phyloP scores from a whole-genome alignment of 2,797 vertebrate species.

The Strix occidentalis region DNA sequence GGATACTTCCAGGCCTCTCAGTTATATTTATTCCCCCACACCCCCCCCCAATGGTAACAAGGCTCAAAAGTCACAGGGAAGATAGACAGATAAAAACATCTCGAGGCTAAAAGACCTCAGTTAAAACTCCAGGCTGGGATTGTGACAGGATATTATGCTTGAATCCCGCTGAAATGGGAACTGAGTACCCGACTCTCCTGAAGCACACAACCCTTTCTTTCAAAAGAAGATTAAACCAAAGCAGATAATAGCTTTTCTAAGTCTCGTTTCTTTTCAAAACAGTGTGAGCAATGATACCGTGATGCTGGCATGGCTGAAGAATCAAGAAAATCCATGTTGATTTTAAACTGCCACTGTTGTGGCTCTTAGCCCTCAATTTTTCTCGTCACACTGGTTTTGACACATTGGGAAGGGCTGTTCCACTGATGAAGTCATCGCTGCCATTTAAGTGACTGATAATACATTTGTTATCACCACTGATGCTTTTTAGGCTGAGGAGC shows the following conservation, averaged over 20 bases:
- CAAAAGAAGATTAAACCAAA: not conserved
- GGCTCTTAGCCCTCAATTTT: not conserved
- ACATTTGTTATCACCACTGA: constrained; percentile 4
- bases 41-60: not conserved
- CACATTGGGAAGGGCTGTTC: not conserved
- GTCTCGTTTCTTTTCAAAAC: not conserved
- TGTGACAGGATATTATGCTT: not conserved
- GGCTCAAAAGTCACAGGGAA: not conserved
- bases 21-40: not conserved
- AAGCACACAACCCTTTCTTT: not conserved
- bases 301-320: not conserved
- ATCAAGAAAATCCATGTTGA: not conserved
- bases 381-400: not conserved
- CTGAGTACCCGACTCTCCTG: not conserved
- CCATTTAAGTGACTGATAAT: constrained; percentile 5
- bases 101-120: not conserved
- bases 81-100: not conserved
- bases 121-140: not conserved
- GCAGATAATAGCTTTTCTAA: not conserved
- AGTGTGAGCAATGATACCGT: not conserved
- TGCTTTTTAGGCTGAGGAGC: not conserved
- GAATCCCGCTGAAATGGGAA: not conserved
- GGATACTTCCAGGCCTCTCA: not conserved
- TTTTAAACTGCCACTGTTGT: not conserved
- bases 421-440: not conserved